Evolutionary conservation across 2,113 vertebrate genomes (phyloP).

Genomic region (Eubucco bourcierii): DNA sequence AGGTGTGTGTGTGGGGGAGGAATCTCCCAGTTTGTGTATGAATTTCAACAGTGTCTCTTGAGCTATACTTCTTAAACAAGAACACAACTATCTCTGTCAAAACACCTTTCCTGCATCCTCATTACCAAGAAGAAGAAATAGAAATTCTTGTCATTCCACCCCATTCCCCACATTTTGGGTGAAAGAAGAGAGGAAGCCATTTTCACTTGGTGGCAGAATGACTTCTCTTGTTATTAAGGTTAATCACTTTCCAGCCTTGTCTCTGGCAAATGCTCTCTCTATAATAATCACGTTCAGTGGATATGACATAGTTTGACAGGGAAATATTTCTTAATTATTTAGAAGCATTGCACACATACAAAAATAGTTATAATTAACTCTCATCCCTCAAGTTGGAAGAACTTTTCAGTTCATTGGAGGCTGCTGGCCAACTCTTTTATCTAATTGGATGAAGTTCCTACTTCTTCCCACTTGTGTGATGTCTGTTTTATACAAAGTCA

Average conservation of each 20-base stretch:
- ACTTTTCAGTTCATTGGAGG: slow-evolving; percentile 58
- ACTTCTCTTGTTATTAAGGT: background rate
- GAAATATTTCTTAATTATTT: slow-evolving; percentile 59
- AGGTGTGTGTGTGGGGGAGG: no score
- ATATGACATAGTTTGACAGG: slow-evolving; percentile 45
- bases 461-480: slow-evolving; percentile 59
- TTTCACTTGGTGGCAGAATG: background rate
- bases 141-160: background rate
- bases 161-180: background rate
- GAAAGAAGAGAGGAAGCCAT: background rate
- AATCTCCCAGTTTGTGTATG: accelerated
- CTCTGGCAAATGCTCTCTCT: slow-evolving; percentile 27
- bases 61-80: background rate
- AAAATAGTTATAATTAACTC: slow-evolving; percentile 70
- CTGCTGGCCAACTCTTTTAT: slow-evolving; percentile 63
- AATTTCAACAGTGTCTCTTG: background rate
- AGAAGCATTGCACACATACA: background rate
- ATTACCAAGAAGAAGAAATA: background rate
- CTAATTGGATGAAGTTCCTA: slow-evolving; percentile 58
- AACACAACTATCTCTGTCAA: background rate
- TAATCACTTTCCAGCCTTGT: slow-evolving; percentile 8
- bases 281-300: slow-evolving; percentile 35
- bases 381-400: slow-evolving; percentile 61
- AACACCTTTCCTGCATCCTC: background rate
- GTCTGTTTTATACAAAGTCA: slow-evolving; percentile 67